Evolutionary conservation across 2,797 vertebrate species (phyloP).

Genomic region (Spinus pinus): DNA sequence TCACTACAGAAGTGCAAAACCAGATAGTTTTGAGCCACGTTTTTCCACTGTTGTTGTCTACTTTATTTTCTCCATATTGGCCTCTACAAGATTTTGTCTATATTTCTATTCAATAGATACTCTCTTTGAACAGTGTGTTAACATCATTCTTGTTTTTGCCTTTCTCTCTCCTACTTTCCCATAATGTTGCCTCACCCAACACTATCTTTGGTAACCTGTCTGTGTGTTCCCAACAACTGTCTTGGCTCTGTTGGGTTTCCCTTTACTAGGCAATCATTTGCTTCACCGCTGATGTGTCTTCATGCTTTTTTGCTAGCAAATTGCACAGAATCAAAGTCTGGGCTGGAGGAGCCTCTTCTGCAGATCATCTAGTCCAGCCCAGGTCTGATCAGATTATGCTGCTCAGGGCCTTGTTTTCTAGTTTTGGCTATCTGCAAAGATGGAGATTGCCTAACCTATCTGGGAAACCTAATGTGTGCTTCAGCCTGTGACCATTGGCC

Average conservation of each 20-base stretch:
- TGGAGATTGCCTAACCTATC: neutral
- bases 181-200: neutral
- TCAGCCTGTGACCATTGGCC: neutral
- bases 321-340: neutral
- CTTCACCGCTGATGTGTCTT: neutral
- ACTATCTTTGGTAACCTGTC: neutral
- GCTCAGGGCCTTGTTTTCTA: neutral
- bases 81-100: neutral
- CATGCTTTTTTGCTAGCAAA: neutral
- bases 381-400: neutral
- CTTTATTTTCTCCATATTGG: neutral
- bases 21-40: neutral
- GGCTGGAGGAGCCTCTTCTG: neutral
- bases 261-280: neutral
- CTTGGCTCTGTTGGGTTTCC: neutral
- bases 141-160: neutral
- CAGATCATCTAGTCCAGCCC: neutral
- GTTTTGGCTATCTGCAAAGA: neutral
- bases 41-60: neutral
- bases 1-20: neutral
- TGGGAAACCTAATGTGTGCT: neutral
- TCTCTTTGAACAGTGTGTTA: neutral
- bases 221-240: fast-evolving
- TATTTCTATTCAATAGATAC: neutral
- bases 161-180: neutral